Conservation (phyloP, 2,797 vertebrate species). For the Rhinella marina region DNA sequence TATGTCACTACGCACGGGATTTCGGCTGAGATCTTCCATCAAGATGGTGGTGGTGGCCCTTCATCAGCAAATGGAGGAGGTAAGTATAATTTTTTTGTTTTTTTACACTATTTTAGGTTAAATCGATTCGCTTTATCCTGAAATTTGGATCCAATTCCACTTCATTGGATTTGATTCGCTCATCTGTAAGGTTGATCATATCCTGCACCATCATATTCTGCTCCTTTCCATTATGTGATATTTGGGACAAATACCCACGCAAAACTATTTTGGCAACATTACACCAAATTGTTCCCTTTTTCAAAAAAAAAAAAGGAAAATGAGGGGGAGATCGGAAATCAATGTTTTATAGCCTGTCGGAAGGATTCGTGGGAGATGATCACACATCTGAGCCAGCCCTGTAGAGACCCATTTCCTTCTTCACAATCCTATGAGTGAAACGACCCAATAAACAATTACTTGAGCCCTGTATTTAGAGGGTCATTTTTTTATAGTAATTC, state of each 20-base stretch:
- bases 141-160: too few relatives aligned
- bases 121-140: too few relatives aligned
- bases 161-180: too few relatives aligned
- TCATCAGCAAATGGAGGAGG: too few relatives aligned
- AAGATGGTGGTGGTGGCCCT: too few relatives aligned
- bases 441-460: not conserved
- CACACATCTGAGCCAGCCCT: not conserved
- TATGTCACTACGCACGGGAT: too few relatives aligned
- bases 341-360: constrained; percentile 29
- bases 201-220: not conserved
- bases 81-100: too few relatives aligned
- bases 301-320: constrained; percentile 27
- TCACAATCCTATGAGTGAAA: constrained; percentile 11
- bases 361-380: constrained; percentile 4
- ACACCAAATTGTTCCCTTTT: not conserved
- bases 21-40: too few relatives aligned
- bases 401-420: constrained; percentile 36
- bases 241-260: not conserved
- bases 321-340: not conserved
- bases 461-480: constrained; percentile 17
- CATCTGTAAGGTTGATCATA: not conserved
- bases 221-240: not conserved
- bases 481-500: constrained; percentile 6
- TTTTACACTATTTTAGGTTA: too few relatives aligned
- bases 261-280: not conserved